These are phyloP conservation scores for Mactromeris polynyma DNA, from an alignment of 2,888 invertebrate genomes.

Conservation along the genomic window DNA sequence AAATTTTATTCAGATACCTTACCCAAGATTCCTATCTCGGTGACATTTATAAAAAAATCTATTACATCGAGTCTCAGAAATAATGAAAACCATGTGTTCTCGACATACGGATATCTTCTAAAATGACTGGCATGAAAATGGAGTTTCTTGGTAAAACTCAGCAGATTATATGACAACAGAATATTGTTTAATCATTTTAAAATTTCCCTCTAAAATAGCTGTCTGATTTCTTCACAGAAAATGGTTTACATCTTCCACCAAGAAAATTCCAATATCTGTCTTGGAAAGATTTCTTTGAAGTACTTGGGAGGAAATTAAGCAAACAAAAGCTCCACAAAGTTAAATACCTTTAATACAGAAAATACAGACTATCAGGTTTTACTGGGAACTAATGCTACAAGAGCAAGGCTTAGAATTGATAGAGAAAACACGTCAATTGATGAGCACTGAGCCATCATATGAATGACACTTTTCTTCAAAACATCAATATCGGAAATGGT, in stretches of 20 bases:
- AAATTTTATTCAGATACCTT: not conserved
- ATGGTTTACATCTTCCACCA: not conserved
- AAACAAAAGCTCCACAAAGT: conserved; percentile 23
- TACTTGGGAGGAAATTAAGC: conserved; percentile 28
- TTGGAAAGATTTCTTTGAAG: conserved; percentile 31
- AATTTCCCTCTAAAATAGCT: conserved; percentile 38
- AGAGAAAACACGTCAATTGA: conserved; percentile 19
- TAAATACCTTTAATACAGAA: conserved; percentile 33
- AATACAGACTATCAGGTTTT: conserved; percentile 31
- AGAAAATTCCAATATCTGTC: conserved; percentile 40
- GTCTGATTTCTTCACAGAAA: not conserved
- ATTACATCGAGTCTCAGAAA: not conserved
- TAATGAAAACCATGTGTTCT: conserved; percentile 17
- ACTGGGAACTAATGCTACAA: conserved; percentile 15
- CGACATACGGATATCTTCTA: not conserved
- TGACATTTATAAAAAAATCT: not conserved
- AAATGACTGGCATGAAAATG: conserved; percentile 13
- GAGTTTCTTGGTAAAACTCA: conserved; percentile 1
- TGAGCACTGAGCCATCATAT: conserved; percentile 12
- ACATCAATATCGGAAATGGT: conserved; percentile 49
- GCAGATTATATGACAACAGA: not conserved
- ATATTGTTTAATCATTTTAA: not conserved
- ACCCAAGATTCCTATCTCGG: not conserved
- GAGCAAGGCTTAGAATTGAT: conserved; percentile 18
- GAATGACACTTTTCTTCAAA: not conserved